These are phyloP conservation scores for Blastobasis adustella DNA, from an alignment of 2,888 invertebrate species.

Conservation along the genomic window DNA sequence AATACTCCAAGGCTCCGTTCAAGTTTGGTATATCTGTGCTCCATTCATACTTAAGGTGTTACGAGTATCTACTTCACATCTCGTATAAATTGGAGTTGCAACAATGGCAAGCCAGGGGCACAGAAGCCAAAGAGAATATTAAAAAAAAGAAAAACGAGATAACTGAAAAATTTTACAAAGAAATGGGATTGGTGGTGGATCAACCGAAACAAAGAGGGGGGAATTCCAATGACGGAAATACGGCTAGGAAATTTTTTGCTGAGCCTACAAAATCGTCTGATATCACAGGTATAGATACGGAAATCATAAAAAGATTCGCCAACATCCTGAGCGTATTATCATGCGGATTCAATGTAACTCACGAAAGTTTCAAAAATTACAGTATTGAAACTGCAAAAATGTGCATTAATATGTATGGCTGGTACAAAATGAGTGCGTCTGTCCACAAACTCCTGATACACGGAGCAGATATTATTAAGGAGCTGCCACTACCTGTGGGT, in stretches of 20 bases:
- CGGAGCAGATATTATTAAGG: conserved; percentile 10
- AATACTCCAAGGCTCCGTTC: background rate
- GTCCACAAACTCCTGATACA: conserved; percentile 11
- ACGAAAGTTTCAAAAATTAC: conserved; percentile 2
- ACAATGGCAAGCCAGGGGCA: conserved; percentile 29
- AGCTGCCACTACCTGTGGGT: conserved; percentile 10
- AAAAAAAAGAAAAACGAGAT: conserved; percentile 16
- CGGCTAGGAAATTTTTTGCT: conserved; percentile 13
- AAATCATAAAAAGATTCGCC: conserved; percentile 5
- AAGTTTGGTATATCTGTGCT: conserved; percentile 10
- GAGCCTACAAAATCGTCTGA: conserved; percentile 2
- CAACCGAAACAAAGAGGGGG: conserved; percentile 18
- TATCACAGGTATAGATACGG: conserved; percentile 3
- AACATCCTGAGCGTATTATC: conserved; percentile 8
- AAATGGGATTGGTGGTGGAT: conserved; percentile 18
- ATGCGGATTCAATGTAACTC: conserved; percentile 6
- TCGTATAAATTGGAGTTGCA: conserved; percentile 24
- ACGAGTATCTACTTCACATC: conserved; percentile 27
- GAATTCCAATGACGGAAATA: conserved; percentile 16
- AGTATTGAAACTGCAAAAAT: conserved; percentile 5
- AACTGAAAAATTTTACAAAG: conserved; percentile 11
- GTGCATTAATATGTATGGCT: conserved; percentile 2
- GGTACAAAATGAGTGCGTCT: conserved; percentile 10
- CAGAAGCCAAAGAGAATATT: conserved; percentile 14
- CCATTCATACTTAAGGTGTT: conserved; percentile 18